phyloP scores from a whole-genome alignment of 1,140 invertebrate species.

The Archivesica marissinica region DNA sequence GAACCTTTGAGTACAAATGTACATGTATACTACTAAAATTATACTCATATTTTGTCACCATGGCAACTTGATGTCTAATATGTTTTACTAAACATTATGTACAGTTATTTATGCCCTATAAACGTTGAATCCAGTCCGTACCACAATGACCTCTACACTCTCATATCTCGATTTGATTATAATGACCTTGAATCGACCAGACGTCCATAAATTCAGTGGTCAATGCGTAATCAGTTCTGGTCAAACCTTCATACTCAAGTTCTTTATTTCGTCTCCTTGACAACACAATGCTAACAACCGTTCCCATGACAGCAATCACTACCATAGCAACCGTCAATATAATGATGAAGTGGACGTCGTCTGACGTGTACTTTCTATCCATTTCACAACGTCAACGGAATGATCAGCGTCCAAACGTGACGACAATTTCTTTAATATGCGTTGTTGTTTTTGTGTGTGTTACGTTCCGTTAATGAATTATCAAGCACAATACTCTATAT shows the following conservation, averaged over 20 bases:
- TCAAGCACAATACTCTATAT: neutral
- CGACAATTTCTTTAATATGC: neutral
- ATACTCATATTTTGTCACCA: too few species aligned
- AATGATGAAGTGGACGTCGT: slow-evolving; percentile 47
- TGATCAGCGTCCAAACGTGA: neutral
- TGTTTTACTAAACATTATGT: neutral
- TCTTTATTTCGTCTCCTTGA: slow-evolving; percentile 9
- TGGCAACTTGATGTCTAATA: neutral
- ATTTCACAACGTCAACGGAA: neutral
- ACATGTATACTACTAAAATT: too few species aligned
- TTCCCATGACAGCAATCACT: slow-evolving; percentile 12
- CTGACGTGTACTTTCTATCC: slow-evolving; percentile 29
- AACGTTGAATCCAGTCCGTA: neutral
- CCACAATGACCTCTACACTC: neutral
- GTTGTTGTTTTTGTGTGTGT: neutral
- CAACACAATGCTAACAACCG: slow-evolving; percentile 23
- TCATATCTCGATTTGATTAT: slow-evolving; percentile 42
- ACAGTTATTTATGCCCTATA: neutral
- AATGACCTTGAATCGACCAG: slow-evolving; percentile 61
- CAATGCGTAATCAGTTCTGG: slow-evolving; percentile 32
- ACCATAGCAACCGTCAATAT: slow-evolving; percentile 54
- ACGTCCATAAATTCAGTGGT: slow-evolving; percentile 39
- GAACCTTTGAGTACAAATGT: too few species aligned
- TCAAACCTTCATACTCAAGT: neutral
- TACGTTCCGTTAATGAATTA: neutral